Conservation (phyloP, 2,797 vertebrate genomes). For the Microcaecilia unicolor region DNA sequence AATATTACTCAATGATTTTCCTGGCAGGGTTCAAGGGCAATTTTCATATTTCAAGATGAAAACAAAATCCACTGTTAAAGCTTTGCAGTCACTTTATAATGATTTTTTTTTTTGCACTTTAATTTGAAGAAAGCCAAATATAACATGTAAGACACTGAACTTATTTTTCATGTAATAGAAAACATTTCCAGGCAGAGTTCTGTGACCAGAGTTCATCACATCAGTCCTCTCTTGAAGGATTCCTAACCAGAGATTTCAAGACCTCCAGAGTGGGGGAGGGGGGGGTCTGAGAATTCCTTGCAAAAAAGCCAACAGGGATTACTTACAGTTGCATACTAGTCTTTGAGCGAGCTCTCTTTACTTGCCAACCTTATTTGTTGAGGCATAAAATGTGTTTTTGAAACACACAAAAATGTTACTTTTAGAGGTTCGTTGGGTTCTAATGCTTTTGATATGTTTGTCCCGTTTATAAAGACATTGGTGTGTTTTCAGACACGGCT, state of each 20-base stretch:
- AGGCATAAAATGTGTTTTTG: neutral
- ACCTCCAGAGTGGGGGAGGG: no score
- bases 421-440: no score
- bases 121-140: slow-evolving; percentile 13
- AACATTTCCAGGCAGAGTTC: slow-evolving; percentile 30
- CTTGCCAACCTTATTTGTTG: no score
- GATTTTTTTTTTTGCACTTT: slow-evolving; percentile 16
- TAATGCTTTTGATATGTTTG: slow-evolving; percentile 38
- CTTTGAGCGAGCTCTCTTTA: no score
- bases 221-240: no score
- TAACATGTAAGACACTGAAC: slow-evolving; percentile 29
- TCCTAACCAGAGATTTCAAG: no score
- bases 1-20: no score
- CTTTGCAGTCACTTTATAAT: slow-evolving; percentile 1
- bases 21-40: no score
- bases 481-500: slow-evolving; percentile 71
- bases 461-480: slow-evolving; percentile 50
- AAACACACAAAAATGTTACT: slow-evolving; percentile 18
- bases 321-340: no score
- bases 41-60: slow-evolving; percentile 8
- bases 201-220: neutral
- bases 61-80: slow-evolving; percentile 20
- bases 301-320: no score
- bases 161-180: slow-evolving; percentile 44
- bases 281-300: no score